Evolutionary conservation across 2,113 vertebrate species (phyloP).

Genomic region (Atlantisia rogersi): DNA sequence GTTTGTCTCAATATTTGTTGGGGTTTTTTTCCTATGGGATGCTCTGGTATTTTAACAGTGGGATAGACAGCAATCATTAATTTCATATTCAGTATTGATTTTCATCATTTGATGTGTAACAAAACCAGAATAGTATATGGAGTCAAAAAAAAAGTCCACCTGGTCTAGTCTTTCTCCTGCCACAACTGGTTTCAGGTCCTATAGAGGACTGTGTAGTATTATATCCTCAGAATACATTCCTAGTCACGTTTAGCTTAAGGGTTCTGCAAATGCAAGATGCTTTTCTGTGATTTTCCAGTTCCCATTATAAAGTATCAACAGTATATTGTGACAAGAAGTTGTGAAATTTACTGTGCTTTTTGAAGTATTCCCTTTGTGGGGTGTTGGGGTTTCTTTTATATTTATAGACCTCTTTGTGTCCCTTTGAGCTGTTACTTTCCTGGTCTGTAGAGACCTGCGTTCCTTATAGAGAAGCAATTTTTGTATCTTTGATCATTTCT

Average conservation of each 20-base stretch:
- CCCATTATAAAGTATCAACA: neutral
- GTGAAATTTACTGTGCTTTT: neutral
- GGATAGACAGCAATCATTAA: neutral
- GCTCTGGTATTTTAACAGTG: neutral
- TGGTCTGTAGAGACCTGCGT: neutral
- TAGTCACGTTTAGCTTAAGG: neutral
- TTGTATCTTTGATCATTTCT: neutral
- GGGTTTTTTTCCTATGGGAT: neutral
- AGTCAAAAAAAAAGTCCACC: neutral
- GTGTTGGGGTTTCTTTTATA: neutral
- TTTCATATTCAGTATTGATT: neutral
- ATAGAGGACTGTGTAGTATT: accelerated
- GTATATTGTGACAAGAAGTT: neutral
- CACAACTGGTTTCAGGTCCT: neutral
- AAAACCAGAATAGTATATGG: neutral
- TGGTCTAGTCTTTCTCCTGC: neutral
- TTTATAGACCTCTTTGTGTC: neutral
- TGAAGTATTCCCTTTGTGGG: neutral
- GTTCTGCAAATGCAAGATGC: neutral
- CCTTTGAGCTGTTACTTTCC: neutral
- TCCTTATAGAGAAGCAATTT: neutral
- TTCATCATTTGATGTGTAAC: neutral
- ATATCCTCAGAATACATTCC: neutral
- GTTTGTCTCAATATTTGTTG: neutral
- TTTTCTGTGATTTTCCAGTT: neutral